These are phyloP conservation scores for Ianthella basta DNA, from an alignment of 37 sponge, comb jelly and placozoan species.

Conservation along the genomic window DNA sequence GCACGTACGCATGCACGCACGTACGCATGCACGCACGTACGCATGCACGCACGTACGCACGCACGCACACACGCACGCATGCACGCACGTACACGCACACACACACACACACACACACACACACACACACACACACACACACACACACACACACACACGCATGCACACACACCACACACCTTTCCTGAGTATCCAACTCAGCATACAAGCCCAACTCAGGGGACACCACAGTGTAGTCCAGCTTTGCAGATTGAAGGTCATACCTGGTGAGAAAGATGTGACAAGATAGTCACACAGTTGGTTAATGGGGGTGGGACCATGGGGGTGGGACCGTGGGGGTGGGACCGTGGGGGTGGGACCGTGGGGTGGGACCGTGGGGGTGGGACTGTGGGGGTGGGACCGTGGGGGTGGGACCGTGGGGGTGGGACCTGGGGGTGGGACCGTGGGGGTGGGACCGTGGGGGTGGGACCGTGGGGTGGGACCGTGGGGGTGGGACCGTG, in stretches of 20 bases:
- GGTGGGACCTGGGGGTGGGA: too few species aligned
- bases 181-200: constrained; percentile 13
- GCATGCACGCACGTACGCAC: background rate
- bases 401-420: too few species aligned
- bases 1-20: background rate
- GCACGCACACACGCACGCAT: background rate
- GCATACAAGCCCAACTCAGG: constrained; percentile 45
- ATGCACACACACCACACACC: background rate
- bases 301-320: too few species aligned
- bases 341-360: too few species aligned
- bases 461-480: too few species aligned
- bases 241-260: background rate
- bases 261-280: background rate
- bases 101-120: constrained; percentile 38
- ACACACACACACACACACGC: background rate
- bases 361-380: too few species aligned
- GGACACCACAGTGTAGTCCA: constrained; percentile 70
- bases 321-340: too few species aligned
- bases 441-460: too few species aligned
- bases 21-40: background rate
- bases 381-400: too few species aligned
- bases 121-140: constrained; percentile 23
- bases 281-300: background rate
- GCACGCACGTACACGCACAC: constrained; percentile 1
- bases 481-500: too few species aligned